Base-by-base conservation (phyloP, 2,113 vertebrate genomes). In the Daphoenositta chrysoptera region DNA sequence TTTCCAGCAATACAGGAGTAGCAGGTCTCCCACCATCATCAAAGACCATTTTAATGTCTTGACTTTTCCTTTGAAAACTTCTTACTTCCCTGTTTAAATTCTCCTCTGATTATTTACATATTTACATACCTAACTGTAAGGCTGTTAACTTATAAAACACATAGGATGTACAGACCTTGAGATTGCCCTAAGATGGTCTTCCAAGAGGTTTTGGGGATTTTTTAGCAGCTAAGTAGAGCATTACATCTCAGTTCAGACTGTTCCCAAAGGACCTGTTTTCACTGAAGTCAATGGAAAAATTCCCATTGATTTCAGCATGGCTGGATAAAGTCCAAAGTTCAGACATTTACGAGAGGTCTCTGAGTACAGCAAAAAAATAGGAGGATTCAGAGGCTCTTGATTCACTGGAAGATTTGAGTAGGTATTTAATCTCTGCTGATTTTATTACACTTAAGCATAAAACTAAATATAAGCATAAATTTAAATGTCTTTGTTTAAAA, bases 251-350 rank as follows among this genome's bases (percentile, higher is more conserved):
- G 82, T 90, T 95, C 68, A 90, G 47, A 51, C 31, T 83, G 75
- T 88, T 93, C 94, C 71, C 87, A 80, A 87, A 87, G 71, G 68
- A 86, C 75, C 50, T 86, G 64, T 88, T 91, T 83, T 83, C 78
- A 93, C 44, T 45, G 30, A 79, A 95, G 81, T 83, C 70, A 70
- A 72, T 83, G 85, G 85, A 83, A 94, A 94, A 96, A 77, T 51
- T 92, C 71, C 70, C 76, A 92, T 64, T 93, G 82, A 95, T 96
- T 95, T 94, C 92, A 93, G 60, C 56, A 70, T 51, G 58, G 42
- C 61, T 95, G 78, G 82, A 92, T 83, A 21, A 78, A 94, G 51
- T 86, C 92, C 90, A 86, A 86, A 93, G 56, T 83, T 93, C 84
- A 92, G 87, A 64, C 35, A 86, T 78, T 88, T 90, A 44, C 2